Evolutionary conservation across 2,888 invertebrate species (phyloP), one percentile per base, ranked within the genome.

Genomic region (Spilarctia lutea): DNA sequence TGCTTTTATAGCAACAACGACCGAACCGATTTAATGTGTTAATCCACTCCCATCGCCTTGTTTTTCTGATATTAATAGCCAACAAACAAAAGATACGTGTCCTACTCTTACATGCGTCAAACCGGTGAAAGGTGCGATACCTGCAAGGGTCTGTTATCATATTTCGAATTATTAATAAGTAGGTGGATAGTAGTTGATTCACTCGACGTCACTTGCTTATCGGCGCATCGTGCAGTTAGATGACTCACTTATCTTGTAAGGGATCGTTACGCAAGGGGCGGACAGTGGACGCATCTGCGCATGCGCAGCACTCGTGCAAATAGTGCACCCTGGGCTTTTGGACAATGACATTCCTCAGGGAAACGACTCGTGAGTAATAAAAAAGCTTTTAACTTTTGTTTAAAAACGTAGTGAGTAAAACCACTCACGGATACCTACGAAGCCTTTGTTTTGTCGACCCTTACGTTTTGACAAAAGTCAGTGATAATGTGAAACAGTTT

Each of bases 1-100:
- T 92, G 94, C 94, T 94, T 94, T 95, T 93, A 94, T 91, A 85
- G 90, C 84, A 91, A 91, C 93, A 93, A 90, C 91, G 83, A 81
- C 87, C 89, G 90, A 87, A 90, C 92, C 89, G 90, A 63, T 63
- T 91, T 94, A 94, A 94, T 94, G 94, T 95, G 93, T 95, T 95
- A 95, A 95, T 95, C 94, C 94, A 94, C 93, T 94, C 89, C 88
- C 90, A 90, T 91, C 91, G 91, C 86, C 91, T 90, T 91, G 94
- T 93, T 90, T 87, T 87, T 88, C 88, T 88, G 91, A 91, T 93
- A 94, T 92, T 93, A 92, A 93, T 93, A 91, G 91, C 91, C 90
- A 90, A 92, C 92, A 90, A 91, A 93, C 91, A 90, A 84, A 88
- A 81, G 78, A 74, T 76, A 65, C 72, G 77, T 81, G 79, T 89